phyloP scores from a whole-genome alignment of 2,797 vertebrate species.

The Spea hammondii region DNA sequence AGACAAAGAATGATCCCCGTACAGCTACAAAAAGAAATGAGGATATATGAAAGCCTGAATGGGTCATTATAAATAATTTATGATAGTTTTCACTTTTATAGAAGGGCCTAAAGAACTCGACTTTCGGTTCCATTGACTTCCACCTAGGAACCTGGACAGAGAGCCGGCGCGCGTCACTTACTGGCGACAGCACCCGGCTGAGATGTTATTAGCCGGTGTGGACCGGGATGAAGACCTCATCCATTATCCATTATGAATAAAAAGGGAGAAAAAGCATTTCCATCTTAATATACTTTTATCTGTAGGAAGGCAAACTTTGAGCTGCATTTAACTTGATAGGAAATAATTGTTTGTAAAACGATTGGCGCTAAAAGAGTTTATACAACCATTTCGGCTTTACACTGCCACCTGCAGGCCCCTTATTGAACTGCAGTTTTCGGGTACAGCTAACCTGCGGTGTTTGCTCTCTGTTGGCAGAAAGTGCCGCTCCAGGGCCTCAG shows the following conservation, averaged over 20 bases:
- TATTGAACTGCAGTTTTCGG: no score
- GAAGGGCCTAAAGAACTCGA: background rate
- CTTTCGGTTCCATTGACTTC: background rate
- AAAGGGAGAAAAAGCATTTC: no score
- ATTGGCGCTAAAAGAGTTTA: no score
- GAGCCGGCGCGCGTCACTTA: background rate
- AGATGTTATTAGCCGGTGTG: background rate
- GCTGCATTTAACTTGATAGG: no score
- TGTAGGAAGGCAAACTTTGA: no score
- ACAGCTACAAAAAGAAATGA: constrained; percentile 45
- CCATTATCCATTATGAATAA: background rate
- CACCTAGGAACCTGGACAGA: background rate
- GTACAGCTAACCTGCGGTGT: no score
- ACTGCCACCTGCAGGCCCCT: no score
- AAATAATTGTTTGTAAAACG: no score
- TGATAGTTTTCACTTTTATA: constrained; percentile 5
- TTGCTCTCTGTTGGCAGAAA: no score
- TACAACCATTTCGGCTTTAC: no score
- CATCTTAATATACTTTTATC: no score
- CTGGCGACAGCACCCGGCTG: background rate
- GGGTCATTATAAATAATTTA: constrained; percentile 32
- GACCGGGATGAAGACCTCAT: background rate
- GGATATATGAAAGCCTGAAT: constrained; percentile 10
- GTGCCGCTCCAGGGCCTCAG: no score
- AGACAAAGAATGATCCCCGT: constrained; percentile 29